Evolutionary conservation across 2,797 vertebrate species (phyloP).

Genomic region (Cryptoblepharus egeriae): DNA sequence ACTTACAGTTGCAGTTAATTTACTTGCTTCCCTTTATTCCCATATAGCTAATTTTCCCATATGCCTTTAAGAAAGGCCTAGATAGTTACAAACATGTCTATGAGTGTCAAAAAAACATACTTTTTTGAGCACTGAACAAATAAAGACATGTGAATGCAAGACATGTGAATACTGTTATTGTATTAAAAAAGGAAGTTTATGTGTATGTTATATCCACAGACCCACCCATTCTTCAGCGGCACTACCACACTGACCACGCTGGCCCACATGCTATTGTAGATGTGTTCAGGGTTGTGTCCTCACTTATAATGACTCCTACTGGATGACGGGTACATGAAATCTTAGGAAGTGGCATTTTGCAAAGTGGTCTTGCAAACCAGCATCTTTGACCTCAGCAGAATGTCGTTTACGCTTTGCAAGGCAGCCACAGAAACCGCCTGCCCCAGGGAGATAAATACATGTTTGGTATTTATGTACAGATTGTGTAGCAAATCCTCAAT

Average conservation of each 20-base stretch:
- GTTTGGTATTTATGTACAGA: slow-evolving; percentile 16
- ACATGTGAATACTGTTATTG: not conserved
- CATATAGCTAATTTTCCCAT: not conserved
- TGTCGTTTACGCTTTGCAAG: slow-evolving; percentile 37
- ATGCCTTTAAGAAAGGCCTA: not conserved
- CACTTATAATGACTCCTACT: not conserved
- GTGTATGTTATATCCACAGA: not conserved
- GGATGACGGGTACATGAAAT: not conserved
- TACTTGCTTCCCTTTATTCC: not conserved
- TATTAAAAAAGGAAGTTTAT: not conserved
- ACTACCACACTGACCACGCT: not conserved
- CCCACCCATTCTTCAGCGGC: not conserved
- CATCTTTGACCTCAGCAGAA: slow-evolving; percentile 32
- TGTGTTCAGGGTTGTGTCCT: not conserved
- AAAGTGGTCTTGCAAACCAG: not conserved
- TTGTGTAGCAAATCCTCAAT: slow-evolving; percentile 49
- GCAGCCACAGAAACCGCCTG: slow-evolving; percentile 40
- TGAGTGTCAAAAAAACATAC: not conserved
- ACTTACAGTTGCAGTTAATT: no score
- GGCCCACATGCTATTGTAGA: not conserved
- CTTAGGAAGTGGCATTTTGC: not conserved
- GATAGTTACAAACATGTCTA: not conserved
- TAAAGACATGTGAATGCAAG: no score
- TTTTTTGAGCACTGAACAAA: no score
- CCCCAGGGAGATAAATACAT: slow-evolving; percentile 46